Evolutionary conservation across 2,888 invertebrate species (phyloP).

Genomic region (Cryptophagus acutangulus): DNA sequence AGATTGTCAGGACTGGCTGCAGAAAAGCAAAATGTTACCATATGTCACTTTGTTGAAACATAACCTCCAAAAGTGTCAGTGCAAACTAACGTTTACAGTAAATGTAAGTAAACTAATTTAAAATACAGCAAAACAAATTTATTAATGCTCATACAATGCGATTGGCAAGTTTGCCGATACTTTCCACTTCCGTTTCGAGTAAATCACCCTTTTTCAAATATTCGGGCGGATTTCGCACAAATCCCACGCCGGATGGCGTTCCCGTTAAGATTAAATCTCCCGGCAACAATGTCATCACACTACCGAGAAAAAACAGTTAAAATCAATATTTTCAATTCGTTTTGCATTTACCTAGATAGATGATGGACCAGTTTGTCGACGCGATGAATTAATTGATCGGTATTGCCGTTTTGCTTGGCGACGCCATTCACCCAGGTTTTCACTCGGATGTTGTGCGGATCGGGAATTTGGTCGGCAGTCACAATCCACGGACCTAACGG

Average conservation of each 20-base stretch:
- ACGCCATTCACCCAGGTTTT: slow-evolving; percentile 70
- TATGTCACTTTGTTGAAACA: no score
- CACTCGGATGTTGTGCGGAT: slow-evolving; percentile 66
- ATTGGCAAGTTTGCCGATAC: slow-evolving; percentile 61
- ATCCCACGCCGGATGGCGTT: slow-evolving; percentile 70
- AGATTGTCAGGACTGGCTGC: no score
- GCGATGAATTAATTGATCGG: slow-evolving; percentile 69
- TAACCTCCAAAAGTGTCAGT: no score
- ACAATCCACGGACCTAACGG: slow-evolving; percentile 79
- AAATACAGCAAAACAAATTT: no score
- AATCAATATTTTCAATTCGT: slow-evolving; percentile 30
- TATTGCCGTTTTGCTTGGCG: slow-evolving; percentile 70
- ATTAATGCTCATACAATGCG: slow-evolving; percentile 45
- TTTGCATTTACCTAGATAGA: slow-evolving; percentile 57
- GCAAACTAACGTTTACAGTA: no score
- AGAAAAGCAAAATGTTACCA: no score
- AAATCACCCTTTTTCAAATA: slow-evolving; percentile 73
- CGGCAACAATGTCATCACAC: slow-evolving; percentile 71
- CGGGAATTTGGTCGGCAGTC: slow-evolving; percentile 64
- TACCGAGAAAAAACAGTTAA: slow-evolving; percentile 42
- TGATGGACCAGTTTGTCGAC: slow-evolving; percentile 70
- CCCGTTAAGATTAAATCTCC: slow-evolving; percentile 85
- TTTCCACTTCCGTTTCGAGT: slow-evolving; percentile 65
- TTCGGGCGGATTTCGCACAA: slow-evolving; percentile 67
- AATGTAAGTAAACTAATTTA: no score